Evolutionary conservation across 2,797 vertebrate genomes (phyloP), one percentile per base, ranked within the genome.

Genomic region (Spinus olivaceus): DNA sequence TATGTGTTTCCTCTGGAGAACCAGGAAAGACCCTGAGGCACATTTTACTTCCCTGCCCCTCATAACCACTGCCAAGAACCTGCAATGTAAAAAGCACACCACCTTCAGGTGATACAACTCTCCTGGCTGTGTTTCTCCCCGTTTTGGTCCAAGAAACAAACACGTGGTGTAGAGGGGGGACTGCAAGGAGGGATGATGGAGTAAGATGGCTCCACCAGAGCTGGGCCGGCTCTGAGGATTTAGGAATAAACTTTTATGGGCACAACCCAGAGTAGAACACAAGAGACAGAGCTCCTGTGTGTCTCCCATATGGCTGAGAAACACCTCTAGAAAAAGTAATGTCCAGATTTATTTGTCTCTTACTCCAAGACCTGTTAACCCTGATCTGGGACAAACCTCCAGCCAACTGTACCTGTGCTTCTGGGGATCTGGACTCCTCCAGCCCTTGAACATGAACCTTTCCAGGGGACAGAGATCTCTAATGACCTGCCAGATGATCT

Each of bases 401-500:
- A 66, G 17, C 37, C 59, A 63, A 13, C 8, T 53, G 24, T 23
- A 16, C 39, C 61, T 78, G 61, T 53, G 56, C 7, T 37, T 59
- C 50, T 64, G 35, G 42, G 20, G 12, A 32, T 47, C 10, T 46
- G 32, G 32, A 42, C 39, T 73, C 10, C 39, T 81, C 67, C 32
- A 65, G 53, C 30, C 28, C 32, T 37, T 1, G 14, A 41, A 32
- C 1, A 1, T 8, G 69, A 78, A 27, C 64, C n/a, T 65, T 84
- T 81, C 65, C 28, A 37, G 39, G 57, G 69, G 69, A 86, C 20
- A 81, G 41, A 35, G 24, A 54, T 61, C 54, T 79, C 69, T 90
- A 81, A 83, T 53, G 94, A 88, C 79, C 69, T 93, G 94, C 69
- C 76, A 91, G 69, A 79, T 60, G 23, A 90, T 53, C 72, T 92